Percentiles rank a stretch among this genome's conserved stretches.
Evolutionary conservation across 2,888 invertebrate species (phyloP).

Genomic region (Clanis bilineata): DNA sequence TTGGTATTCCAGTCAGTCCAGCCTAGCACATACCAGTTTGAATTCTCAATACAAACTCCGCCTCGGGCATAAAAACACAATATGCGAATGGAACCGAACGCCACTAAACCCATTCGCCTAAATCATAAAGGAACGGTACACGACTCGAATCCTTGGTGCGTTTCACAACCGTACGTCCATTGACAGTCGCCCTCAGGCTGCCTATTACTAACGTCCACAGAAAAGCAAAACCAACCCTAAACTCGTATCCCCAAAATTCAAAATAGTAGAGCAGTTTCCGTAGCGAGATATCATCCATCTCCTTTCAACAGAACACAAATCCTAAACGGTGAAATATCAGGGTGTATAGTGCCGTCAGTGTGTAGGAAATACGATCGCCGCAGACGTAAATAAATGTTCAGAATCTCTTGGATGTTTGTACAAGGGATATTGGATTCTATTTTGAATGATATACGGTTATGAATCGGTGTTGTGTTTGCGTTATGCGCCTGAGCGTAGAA

Average conservation of each 20-base stretch:
- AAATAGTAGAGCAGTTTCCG: constrained; percentile 16
- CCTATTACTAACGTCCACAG: constrained; percentile 22
- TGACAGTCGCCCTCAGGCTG: constrained; percentile 14
- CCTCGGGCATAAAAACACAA: constrained; percentile 11
- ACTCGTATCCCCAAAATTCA: constrained; percentile 21
- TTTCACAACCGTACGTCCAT: constrained; percentile 55
- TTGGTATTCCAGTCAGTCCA: not conserved
- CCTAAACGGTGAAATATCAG: constrained; percentile 64
- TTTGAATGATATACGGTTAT: constrained; percentile 28
- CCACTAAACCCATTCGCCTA: constrained; percentile 14
- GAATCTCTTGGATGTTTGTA: not conserved
- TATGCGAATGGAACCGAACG: not conserved
- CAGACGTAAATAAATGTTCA: constrained; percentile 63
- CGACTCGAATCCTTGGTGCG: constrained; percentile 47
- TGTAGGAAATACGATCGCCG: constrained; percentile 68
- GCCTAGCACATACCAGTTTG: not conserved
- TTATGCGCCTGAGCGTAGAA: constrained; percentile 11
- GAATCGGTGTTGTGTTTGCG: constrained; percentile 38
- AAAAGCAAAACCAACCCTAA: constrained; percentile 33
- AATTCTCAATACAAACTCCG: not conserved
- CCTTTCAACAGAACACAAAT: constrained; percentile 69
- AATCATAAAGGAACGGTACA: constrained; percentile 14
- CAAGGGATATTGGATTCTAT: constrained; percentile 37
- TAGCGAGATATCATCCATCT: constrained; percentile 45
- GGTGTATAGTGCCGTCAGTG: constrained; percentile 42